These are phyloP conservation scores for Phoxinus phoxinus DNA, from an alignment of 2,113 vertebrate species.

Conservation along the genomic window DNA sequence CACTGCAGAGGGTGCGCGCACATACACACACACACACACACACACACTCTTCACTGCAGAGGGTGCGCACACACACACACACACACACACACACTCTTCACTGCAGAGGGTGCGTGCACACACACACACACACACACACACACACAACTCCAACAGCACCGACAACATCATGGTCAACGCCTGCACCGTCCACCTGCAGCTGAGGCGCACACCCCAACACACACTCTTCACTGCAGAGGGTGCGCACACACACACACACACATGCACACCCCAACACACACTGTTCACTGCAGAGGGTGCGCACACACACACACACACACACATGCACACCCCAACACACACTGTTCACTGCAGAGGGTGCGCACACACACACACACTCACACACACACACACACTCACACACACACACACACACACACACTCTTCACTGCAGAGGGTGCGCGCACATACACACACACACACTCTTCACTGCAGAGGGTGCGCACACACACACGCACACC, in stretches of 20 bases:
- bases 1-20: slow-evolving; percentile 66
- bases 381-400: no score
- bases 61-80: slow-evolving; percentile 65
- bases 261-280: slow-evolving; percentile 65
- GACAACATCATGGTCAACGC: slow-evolving; percentile 94
- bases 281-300: slow-evolving; percentile 74
- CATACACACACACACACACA: slow-evolving; percentile 57
- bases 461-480: slow-evolving; percentile 25
- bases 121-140: slow-evolving; percentile 18
- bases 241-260: slow-evolving; percentile 57
- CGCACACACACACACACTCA: slow-evolving; percentile 20
- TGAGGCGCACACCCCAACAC: slow-evolving; percentile 74
- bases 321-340: slow-evolving; percentile 68
- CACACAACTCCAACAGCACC: slow-evolving; percentile 83
- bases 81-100: slow-evolving; percentile 73
- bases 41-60: slow-evolving; percentile 69
- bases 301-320: slow-evolving; percentile 23
- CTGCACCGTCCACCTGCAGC: slow-evolving; percentile 83
- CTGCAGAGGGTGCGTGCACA: slow-evolving; percentile 69
- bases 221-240: slow-evolving; percentile 71
- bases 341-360: slow-evolving; percentile 74
- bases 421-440: slow-evolving; percentile 38
- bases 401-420: slow-evolving; percentile 46
- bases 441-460: slow-evolving; percentile 60
- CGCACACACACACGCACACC: slow-evolving; percentile 60